Conservation (phyloP, 2,888 invertebrate species). For the Melanotus villosus region DNA sequence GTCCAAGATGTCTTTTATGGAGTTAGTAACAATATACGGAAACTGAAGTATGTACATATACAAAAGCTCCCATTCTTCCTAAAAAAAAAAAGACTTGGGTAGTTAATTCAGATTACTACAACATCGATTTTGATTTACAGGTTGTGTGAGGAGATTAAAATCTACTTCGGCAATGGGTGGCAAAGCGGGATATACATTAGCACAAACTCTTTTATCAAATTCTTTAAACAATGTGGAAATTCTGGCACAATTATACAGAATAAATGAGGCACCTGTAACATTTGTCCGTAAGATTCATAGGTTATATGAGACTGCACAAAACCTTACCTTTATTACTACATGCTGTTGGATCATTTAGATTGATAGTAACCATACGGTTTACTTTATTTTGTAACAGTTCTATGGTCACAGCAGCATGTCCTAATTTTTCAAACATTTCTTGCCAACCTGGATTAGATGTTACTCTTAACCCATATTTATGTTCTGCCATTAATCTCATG, state of each 20-base stretch:
- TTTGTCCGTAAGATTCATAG: background rate
- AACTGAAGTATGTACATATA: slow-evolving; percentile 78
- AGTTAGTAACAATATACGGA: slow-evolving; percentile 73
- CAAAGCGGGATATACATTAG: slow-evolving; percentile 74
- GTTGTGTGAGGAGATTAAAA: slow-evolving; percentile 75
- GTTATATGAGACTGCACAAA: too few relatives aligned
- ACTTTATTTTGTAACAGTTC: slow-evolving; percentile 80
- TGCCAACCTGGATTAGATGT: slow-evolving; percentile 70
- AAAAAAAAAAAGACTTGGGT: too few relatives aligned
- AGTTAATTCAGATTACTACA: too few relatives aligned
- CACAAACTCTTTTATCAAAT: slow-evolving; percentile 72
- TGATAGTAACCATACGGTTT: slow-evolving; percentile 73
- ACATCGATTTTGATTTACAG: too few relatives aligned
- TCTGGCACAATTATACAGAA: slow-evolving; percentile 85
- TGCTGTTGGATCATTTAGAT: slow-evolving; percentile 66
- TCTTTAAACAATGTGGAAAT: slow-evolving; percentile 77
- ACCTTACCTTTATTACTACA: slow-evolving; percentile 72
- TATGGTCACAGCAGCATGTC: slow-evolving; percentile 77
- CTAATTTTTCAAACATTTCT: slow-evolving; percentile 73
- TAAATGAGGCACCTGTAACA: slow-evolving; percentile 77
- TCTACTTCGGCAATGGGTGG: slow-evolving; percentile 74
- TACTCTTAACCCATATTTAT: slow-evolving; percentile 76
- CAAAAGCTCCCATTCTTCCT: slow-evolving; percentile 86
- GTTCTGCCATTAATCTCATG: slow-evolving; percentile 77
- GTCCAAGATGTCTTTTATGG: slow-evolving; percentile 68